Conservation (phyloP, 2,113 vertebrate genomes). For the Phrynocephalus versicolor region DNA sequence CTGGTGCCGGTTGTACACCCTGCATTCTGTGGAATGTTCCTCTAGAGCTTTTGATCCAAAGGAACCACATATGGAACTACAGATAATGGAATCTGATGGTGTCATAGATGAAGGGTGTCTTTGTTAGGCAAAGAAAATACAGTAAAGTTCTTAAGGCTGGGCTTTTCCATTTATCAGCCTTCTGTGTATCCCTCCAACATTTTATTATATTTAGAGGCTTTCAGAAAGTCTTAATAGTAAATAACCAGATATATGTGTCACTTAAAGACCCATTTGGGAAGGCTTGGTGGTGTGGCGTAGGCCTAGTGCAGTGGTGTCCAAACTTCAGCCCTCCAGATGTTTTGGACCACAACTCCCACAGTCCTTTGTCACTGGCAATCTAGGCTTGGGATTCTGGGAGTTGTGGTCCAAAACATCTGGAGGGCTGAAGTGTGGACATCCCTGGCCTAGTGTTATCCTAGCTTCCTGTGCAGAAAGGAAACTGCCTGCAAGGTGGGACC, state of each 20-base stretch:
- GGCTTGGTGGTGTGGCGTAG: no score
- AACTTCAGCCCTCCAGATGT: no score
- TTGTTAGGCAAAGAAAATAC: not conserved
- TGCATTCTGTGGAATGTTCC: not conserved
- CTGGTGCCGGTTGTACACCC: not conserved
- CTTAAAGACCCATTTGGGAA: not conserved
- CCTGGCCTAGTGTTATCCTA: no score
- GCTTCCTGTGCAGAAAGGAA: no score
- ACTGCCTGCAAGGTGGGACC: no score
- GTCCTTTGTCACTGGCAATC: no score
- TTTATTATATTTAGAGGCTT: not conserved
- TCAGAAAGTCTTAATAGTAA: rapidly evolving
- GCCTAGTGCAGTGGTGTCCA: no score
- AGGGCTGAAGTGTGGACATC: no score
- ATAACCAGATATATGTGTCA: not conserved
- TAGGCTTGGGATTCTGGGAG: no score
- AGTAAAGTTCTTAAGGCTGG: not conserved
- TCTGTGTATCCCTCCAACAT: not conserved
- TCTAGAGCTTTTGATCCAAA: not conserved
- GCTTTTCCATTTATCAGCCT: not conserved
- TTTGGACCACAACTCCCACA: no score
- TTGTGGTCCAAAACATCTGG: no score
- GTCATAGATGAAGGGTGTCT: not conserved
- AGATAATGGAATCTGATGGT: conserved; percentile 6
- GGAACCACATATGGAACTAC: not conserved